Evolutionary conservation across 37 sponge, comb jelly and placozoan species (phyloP).

Genomic region (Axinella damicornis): DNA sequence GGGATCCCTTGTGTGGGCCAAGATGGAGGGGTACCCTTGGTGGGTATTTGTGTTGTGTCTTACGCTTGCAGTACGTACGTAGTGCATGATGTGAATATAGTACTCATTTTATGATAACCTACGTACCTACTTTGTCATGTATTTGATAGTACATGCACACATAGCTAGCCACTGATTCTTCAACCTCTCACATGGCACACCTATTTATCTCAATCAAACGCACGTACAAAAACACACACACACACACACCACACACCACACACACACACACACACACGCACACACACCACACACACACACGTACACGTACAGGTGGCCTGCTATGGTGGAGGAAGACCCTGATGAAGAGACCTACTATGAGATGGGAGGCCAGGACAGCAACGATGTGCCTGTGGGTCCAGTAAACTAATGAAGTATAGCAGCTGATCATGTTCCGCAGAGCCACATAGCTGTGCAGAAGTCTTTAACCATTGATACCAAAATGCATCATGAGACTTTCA

Average conservation of each 20-base stretch:
- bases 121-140: too few relatives aligned
- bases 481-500: neutral
- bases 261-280: neutral
- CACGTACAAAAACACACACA: too few relatives aligned
- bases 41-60: neutral
- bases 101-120: too few relatives aligned
- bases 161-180: too few relatives aligned
- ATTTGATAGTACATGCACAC: too few relatives aligned
- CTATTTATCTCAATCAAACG: too few relatives aligned
- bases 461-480: neutral
- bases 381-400: conserved; percentile 31
- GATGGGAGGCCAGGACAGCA: conserved; percentile 2
- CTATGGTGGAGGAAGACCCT: conserved; percentile 81
- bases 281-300: neutral
- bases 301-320: conserved; percentile 76
- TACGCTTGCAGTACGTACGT: too few relatives aligned
- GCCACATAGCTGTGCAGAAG: neutral
- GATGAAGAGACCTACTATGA: conserved; percentile 63
- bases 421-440: neutral
- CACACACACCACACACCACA: neutral
- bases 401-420: neutral
- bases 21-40: conserved; percentile 80
- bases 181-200: too few relatives aligned
- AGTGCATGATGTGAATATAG: too few relatives aligned
- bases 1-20: conserved; percentile 83